Base-by-base conservation (phyloP, 1,140 invertebrate genomes). In the Listronotus bonariensis region DNA sequence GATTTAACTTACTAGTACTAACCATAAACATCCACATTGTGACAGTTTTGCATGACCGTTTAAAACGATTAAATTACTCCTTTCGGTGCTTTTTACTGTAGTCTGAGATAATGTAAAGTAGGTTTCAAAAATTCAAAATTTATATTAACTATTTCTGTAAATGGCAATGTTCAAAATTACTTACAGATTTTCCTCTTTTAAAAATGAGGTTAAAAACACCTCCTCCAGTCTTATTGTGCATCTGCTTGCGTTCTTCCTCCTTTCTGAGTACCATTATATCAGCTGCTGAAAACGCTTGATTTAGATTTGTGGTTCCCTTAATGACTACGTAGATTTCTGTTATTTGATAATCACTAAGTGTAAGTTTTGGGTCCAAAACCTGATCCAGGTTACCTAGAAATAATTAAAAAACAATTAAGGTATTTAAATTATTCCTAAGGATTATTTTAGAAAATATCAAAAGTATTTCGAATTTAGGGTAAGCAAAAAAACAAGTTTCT, bases 291-390 rank as follows among this genome's bases (percentile, higher is more conserved):
- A 88, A 75, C 3, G 83, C 79, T 12, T 83, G 80, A n/a, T 80
- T 79, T 8, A 85, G 70, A 11, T 75, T 75, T 18, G 78, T 76
- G 12, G 76, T 79, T 49, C 84, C 82, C 54, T 82, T 84, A 0
- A 82, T 78, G 15, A 86, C 87, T 15, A 89, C 75, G 34, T 83
- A 83, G 14, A 89, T 82, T 76, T 89, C 87, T 58, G 87, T 86
- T 14, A 89, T 80, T 61, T 85, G 83, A 70, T 88, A 88, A 68
- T 89, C 88, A 40, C 83, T 84, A 34, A 89, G 73, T 0, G 83
- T 84, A 43, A 84, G 76, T 32, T 81, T 81, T 7, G 84, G 78
- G 52, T 85, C 81, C 65, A 89, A 75, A 18, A 81, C 80, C 72
- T 88, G 82, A 61, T 87, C 85, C 62, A 87, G 73, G 75, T 88